Evolutionary conservation across 2,113 vertebrate genomes (phyloP).

Genomic region (Heliornis fulica): DNA sequence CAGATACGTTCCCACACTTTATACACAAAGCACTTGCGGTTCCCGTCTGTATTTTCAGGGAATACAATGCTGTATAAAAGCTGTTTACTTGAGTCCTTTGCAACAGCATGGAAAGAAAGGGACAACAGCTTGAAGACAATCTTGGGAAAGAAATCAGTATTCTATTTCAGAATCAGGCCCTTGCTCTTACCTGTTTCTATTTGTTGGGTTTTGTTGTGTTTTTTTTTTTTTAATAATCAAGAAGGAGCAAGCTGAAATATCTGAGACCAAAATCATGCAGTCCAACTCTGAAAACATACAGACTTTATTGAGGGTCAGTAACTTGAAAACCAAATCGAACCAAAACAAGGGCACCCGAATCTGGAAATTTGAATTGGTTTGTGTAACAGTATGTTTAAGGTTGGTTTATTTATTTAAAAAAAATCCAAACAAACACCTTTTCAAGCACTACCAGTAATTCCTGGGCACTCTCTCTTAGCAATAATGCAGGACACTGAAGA

Average conservation of each 20-base stretch:
- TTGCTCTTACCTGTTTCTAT: not conserved
- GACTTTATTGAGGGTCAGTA: not conserved
- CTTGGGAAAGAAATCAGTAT: not conserved
- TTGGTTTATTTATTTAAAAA: not conserved
- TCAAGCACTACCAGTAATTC: not conserved
- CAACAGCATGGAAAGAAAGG: not conserved
- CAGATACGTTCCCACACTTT: not conserved
- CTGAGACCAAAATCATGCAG: not conserved
- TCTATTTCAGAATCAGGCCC: not conserved
- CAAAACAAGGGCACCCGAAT: not conserved
- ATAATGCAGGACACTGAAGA: not conserved
- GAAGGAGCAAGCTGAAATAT: not conserved
- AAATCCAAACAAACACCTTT: not conserved
- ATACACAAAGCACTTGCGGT: not conserved
- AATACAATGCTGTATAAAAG: slow-evolving; percentile 3
- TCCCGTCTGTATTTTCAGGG: not conserved
- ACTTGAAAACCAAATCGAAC: not conserved
- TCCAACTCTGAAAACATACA: not conserved
- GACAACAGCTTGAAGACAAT: not conserved
- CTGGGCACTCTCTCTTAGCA: not conserved
- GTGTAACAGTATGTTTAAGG: fast-evolving
- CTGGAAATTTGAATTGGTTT: not conserved
- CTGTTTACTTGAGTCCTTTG: not conserved
- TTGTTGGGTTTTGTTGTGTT: not conserved
- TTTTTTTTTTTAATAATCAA: not conserved